phyloP scores from a whole-genome alignment of 2,888 invertebrate genomes.

The Bombylius discolor region DNA sequence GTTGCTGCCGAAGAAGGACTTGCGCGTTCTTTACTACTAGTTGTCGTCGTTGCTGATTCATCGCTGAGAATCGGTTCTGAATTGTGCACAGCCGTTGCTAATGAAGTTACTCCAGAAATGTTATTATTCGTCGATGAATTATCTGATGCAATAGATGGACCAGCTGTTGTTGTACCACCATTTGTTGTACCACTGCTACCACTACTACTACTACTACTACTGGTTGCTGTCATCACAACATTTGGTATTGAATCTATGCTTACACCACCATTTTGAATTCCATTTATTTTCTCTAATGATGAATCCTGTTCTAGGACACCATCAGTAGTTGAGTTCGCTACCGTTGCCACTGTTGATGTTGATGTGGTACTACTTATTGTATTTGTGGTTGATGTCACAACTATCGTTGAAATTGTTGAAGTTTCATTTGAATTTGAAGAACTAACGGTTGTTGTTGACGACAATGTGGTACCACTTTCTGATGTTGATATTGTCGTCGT shows the following conservation, averaged over 20 bases:
- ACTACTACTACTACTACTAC: background rate
- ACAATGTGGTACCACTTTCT: background rate
- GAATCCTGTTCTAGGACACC: slow-evolving; percentile 4
- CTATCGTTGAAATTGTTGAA: slow-evolving; percentile 7
- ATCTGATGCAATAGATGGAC: background rate
- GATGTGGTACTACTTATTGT: slow-evolving; percentile 11
- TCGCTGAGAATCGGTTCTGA: slow-evolving; percentile 9
- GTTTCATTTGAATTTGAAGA: slow-evolving; percentile 6
- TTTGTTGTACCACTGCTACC: background rate
- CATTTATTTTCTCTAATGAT: background rate
- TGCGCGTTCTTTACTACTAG: slow-evolving; percentile 4
- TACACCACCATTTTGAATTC: slow-evolving; percentile 2
- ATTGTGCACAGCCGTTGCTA: slow-evolving; percentile 3
- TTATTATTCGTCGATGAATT: background rate
- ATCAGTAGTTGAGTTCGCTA: slow-evolving; percentile 11
- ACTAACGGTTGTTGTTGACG: slow-evolving; percentile 19
- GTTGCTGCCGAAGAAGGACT: background rate
- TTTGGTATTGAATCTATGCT: background rate
- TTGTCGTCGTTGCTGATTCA: slow-evolving; percentile 3
- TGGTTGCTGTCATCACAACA: background rate
- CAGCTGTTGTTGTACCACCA: background rate
- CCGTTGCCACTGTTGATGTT: slow-evolving; percentile 14
- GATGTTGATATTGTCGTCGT: slow-evolving; percentile 19
- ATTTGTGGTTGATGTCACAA: slow-evolving; percentile 10
- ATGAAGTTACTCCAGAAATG: slow-evolving; percentile 1